These are phyloP conservation scores for Neuroterus valhalla DNA, from an alignment of 1,140 invertebrate genomes.

Conservation along the genomic window DNA sequence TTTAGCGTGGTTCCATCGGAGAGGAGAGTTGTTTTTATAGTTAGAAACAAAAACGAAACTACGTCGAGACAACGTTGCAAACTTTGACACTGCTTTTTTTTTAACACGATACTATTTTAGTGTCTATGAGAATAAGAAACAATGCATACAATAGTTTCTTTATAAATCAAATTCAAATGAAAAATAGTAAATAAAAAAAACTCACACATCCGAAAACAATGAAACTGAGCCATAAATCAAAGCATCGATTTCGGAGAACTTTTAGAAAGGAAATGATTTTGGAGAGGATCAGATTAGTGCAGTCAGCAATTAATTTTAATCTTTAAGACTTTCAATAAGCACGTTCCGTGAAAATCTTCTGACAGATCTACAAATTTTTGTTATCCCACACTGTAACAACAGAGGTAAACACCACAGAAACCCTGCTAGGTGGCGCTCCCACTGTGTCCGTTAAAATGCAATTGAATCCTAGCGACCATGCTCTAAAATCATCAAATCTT, in stretches of 20 bases:
- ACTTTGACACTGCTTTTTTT: too few relatives aligned
- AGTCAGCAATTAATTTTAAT: conserved; percentile 3
- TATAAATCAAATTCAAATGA: background rate
- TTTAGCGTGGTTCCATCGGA: too few relatives aligned
- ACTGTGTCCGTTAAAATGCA: conserved; percentile 47
- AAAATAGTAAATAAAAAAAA: background rate
- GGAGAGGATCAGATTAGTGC: conserved; percentile 10
- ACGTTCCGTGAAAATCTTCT: background rate
- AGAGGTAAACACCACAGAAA: conserved; percentile 58
- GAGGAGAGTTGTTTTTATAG: too few relatives aligned
- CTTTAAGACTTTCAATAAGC: background rate
- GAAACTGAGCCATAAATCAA: conserved; percentile 9
- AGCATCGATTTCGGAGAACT: background rate
- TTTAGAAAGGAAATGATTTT: background rate
- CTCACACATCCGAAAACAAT: background rate
- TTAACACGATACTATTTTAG: too few relatives aligned
- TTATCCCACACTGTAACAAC: background rate
- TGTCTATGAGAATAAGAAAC: background rate
- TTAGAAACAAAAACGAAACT: too few relatives aligned
- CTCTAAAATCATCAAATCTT: conserved; percentile 22
- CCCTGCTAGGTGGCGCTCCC: conserved; percentile 54
- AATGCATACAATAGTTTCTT: background rate
- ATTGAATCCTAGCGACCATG: conserved; percentile 38
- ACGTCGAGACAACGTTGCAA: too few relatives aligned
- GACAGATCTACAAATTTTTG: conserved; percentile 25